These are phyloP conservation scores for Leptocoma aspasia DNA, from an alignment of 2,113 vertebrate genomes.

Conservation along the genomic window DNA sequence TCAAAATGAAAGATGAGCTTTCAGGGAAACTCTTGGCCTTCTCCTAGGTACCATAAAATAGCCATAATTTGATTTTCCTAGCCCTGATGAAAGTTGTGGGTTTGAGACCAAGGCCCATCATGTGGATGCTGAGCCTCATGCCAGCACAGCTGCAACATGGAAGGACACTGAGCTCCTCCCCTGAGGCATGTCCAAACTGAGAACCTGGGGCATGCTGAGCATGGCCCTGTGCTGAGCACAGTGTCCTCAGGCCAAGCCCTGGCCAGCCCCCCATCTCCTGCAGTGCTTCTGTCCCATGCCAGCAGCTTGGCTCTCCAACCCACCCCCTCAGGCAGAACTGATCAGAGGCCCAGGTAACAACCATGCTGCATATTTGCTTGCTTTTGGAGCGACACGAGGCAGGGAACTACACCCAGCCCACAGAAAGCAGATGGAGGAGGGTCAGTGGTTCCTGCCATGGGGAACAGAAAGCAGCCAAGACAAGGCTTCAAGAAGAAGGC, in stretches of 20 bases:
- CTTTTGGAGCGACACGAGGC: neutral
- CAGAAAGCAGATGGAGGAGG: neutral
- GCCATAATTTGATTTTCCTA: slow-evolving; percentile 18
- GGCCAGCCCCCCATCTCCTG: accelerated
- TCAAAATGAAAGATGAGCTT: slow-evolving; percentile 63
- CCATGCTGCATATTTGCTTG: accelerated
- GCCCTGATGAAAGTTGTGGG: neutral
- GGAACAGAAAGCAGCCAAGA: neutral
- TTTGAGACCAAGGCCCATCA: neutral
- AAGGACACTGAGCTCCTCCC: neutral
- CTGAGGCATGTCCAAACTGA: neutral
- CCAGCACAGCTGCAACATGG: neutral
- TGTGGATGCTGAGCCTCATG: neutral
- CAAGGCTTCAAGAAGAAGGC: neutral
- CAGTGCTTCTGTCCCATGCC: accelerated
- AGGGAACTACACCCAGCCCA: neutral
- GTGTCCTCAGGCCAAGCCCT: neutral
- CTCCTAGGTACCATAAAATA: slow-evolving; percentile 46
- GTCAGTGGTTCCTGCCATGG: neutral
- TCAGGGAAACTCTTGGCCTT: slow-evolving; percentile 56
- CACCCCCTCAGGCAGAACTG: neutral
- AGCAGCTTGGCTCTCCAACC: neutral
- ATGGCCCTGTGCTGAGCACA: neutral
- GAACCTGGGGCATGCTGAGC: accelerated
- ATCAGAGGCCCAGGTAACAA: neutral